Base-by-base conservation (phyloP, 2,888 invertebrate genomes). In the Epirrhoe alternata region DNA sequence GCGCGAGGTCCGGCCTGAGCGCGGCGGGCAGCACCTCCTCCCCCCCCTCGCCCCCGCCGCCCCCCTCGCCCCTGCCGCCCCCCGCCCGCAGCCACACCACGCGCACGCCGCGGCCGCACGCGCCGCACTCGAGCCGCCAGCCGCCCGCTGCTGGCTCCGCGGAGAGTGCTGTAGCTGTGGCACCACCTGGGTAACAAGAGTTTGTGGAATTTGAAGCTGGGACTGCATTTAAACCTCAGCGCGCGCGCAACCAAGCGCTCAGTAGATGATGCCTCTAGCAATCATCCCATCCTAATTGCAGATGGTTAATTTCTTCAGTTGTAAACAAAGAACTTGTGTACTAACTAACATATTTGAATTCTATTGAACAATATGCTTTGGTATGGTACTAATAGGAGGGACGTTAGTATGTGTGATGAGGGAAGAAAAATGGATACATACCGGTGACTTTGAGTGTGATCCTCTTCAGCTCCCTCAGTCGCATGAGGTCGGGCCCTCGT, bases 41-140 rank as follows among this genome's bases (percentile, higher is more conserved):
- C 55, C 61, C 74, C 59, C 63, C 80, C 72, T 10, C 75, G 66
- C 10, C 83, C 6, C 88, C 86, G 10, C 83, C 83, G 53, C 73
- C 66, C 58, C 64, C 75, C 72, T 10, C 75, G 66, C 10, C 83
- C 6, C 88, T 86, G 10, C 83, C 83, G 53, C 73, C 66, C 55
- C 64, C 80, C 74, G 52, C 76, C 63, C 52, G 73, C 76, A 87
- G 59, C 86, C 86, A 88, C 66, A 83, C 38, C 56, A 86, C 92
- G 61, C 89, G 85, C 69, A 89, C 77, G 47, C 78, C 80, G 56
- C 89, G 86, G 0, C 92, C 92, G 76, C 92, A 92, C 56, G 87
- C 92, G 50, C 88, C 88, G 79, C 92, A 92, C 77, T 88, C 89
- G 12, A 92, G 84, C 17, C 91, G 83, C 89, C 90, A 92, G 5